Base-by-base conservation (phyloP, 2,797 vertebrate species). In the Ctenochaetus hawaiiensis region DNA sequence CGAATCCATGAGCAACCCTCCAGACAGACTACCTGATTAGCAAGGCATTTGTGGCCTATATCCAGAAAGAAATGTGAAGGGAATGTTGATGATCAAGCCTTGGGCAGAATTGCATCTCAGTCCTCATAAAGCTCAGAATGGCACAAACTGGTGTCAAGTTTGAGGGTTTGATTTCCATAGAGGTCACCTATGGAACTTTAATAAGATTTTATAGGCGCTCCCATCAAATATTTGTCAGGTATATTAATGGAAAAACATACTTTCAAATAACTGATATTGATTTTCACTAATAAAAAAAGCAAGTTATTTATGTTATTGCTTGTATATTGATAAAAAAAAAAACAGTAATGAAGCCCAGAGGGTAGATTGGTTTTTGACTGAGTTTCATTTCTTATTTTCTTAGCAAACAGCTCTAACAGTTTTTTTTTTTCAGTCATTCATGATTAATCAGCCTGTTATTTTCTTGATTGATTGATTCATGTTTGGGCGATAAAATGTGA, bases 21-120 rank as follows among this genome's bases (percentile, higher is more conserved):
- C 68, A 74, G 77, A 84, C 75, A 85, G 90, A 84, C 86, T 88
- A 77, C 82, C 84, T 87, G 88, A 91, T 93, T 80, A 87, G 83
- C 54, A 22, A 30, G 65, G 84, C 74, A 80, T 85, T 83, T 89
- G 78, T 75, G 89, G 80, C 75, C 83, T 63, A 83, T 74, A 88
- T 91, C 82, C 78, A 81, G 77, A 72, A 67, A 14, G 43, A 22
- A 72, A 82, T 62, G 74, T 44, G 68, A 69, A 83, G 66, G 59
- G 88, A 91, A 89, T 91, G 79, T 82, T 83, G 82, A 93, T 87
- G 79, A 65, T 73, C 49, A 73, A 58, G 84, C 82, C 81, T 10
- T 16, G 7, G 82, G 87, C 78, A 51, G 56, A 74, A 78, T 68
- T 62, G 53, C 78, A 81, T 72, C 60, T 72, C 12, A 62, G 62